Conservation (phyloP, 2,888 invertebrate genomes). For the Drepana falcataria region DNA sequence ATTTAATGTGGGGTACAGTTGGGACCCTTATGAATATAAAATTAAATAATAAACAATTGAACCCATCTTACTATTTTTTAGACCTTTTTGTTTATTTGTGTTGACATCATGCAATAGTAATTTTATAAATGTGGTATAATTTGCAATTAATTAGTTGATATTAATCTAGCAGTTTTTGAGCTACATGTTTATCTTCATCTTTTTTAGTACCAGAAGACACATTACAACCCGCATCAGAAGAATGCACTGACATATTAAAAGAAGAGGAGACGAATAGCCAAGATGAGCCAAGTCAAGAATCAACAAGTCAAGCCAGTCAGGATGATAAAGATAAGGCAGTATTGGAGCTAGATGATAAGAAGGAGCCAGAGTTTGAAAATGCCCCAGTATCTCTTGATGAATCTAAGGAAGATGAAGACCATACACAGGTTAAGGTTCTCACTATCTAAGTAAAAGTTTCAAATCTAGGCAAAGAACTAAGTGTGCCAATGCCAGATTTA, state of each 20-base stretch:
- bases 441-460: no score
- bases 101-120: no score
- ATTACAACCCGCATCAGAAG: constrained; percentile 7
- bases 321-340: constrained; percentile 29
- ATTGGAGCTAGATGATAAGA: constrained; percentile 44
- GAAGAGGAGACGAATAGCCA: constrained; percentile 26
- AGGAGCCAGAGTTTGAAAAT: constrained; percentile 72
- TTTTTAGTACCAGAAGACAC: constrained; percentile 6
- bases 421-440: constrained; percentile 49
- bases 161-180: no score
- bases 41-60: no score
- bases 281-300: constrained; percentile 18
- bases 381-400: constrained; percentile 67
- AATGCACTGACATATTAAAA: constrained; percentile 23
- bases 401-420: constrained; percentile 51
- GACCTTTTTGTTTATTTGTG: no score
- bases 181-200: constrained; percentile 13
- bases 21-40: no score
- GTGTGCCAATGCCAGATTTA: no score
- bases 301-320: constrained; percentile 13
- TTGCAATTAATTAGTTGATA: no score
- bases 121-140: no score
- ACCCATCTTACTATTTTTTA: no score
- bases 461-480: no score
- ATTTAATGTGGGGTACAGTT: no score